These are phyloP conservation scores for Sterna hirundo DNA, from an alignment of 2,113 vertebrate genomes.

Conservation along the genomic window DNA sequence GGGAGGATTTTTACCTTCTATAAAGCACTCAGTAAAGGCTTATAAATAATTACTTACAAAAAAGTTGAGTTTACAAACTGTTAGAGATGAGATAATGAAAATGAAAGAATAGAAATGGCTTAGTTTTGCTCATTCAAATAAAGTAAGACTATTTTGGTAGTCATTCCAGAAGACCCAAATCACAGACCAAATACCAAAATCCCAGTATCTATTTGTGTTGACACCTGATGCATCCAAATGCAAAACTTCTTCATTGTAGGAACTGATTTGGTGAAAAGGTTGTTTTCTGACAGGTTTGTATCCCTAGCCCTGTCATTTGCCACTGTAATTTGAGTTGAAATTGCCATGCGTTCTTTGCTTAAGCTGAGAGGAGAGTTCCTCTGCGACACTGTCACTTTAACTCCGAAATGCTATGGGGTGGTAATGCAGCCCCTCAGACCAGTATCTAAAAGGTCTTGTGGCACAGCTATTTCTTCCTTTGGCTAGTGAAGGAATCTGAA, in stretches of 20 bases:
- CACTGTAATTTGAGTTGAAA: neutral
- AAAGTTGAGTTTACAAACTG: neutral
- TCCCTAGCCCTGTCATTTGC: neutral
- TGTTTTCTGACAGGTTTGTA: neutral
- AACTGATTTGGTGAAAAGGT: neutral
- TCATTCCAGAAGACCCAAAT: no score
- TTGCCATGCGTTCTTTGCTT: neutral
- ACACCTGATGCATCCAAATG: neutral
- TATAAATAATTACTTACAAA: neutral
- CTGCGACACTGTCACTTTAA: fast-evolving
- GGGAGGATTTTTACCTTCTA: constrained; percentile 11
- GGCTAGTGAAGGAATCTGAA: neutral
- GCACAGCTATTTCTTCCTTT: neutral
- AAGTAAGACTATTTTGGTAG: neutral
- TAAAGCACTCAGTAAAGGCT: neutral
- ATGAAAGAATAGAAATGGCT: neutral
- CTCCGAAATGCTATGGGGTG: neutral
- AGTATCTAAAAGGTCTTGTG: no score
- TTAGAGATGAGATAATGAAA: neutral
- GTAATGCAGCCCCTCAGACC: neutral
- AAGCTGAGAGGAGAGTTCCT: no score
- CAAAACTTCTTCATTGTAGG: neutral
- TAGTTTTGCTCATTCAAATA: neutral
- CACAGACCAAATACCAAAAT: neutral
- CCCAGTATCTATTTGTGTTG: neutral